These are phyloP conservation scores for Trichonephila inaurata DNA, from an alignment of 1,140 invertebrate genomes.

Conservation along the genomic window DNA sequence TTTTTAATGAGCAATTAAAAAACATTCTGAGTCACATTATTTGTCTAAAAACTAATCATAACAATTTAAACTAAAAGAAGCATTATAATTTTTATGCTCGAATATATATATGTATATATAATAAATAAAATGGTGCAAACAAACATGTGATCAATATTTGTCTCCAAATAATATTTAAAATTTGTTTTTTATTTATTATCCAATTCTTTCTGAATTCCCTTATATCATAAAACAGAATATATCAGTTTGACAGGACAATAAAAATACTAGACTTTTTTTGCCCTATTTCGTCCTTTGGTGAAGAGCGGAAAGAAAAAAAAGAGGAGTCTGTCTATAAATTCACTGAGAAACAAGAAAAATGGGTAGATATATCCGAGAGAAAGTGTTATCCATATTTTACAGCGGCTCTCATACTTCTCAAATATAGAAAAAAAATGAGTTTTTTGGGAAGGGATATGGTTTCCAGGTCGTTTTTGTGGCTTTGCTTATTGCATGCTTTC, in stretches of 20 bases:
- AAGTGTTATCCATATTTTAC: slow-evolving; percentile 60
- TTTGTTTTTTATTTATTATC: neutral
- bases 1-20: no score
- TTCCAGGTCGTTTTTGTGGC: slow-evolving; percentile 41
- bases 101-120: no score
- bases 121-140: no score
- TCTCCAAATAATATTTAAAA: neutral
- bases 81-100: no score
- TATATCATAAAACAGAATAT: neutral
- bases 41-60: no score
- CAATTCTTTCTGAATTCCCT: neutral
- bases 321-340: neutral
- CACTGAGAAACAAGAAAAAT: slow-evolving; percentile 41
- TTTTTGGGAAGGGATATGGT: neutral
- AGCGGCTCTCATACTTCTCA: slow-evolving; percentile 19
- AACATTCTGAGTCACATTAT: no score
- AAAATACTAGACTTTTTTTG: neutral
- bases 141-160: neutral
- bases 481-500: slow-evolving; percentile 45
- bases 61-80: no score
- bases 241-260: neutral
- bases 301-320: slow-evolving; percentile 24
- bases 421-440: slow-evolving; percentile 7
- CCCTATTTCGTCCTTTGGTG: neutral
- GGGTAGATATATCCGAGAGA: neutral